Evolutionary conservation across 37 sponge, comb jelly and placozoan species (phyloP), one percentile per base, ranked within the genome.

Genomic region (Diacarnus erythraeanus): DNA sequence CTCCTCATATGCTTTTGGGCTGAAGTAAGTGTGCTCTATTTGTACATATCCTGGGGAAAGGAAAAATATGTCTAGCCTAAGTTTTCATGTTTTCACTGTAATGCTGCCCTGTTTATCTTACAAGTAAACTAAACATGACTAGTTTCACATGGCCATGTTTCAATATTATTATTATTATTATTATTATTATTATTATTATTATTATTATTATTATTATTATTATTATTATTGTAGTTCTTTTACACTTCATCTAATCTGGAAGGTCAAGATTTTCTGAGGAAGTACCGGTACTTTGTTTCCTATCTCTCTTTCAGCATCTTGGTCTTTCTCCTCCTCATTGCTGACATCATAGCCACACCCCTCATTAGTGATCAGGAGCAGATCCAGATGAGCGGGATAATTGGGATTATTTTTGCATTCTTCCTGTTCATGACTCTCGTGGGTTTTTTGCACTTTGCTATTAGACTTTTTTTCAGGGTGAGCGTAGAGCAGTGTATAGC

Each of bases 281-380:
- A 76, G 56, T 64, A 81, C 72, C 38, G 61, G 39, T 89, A 84
- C 57, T 84, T 80, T 5, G 36, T 80, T 27, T 31, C 69, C n/a
- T 80, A 79, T 38, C 18, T 80, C 15, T 22, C 74, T 18, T 89
- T 89, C 85, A 89, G 84, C 54, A 29, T 69, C 0, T 29, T 84
- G 17, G 90, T 89, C 8, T 84, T 80, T 31, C 70, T 84, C 41
- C 76, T 89, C 17, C 76, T 84, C 36, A 26, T 84, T 23, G 85
- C 85, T 27, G 85, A 84, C n/a, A 64, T 89, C 72, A 84, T 89
- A 76, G 85, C 90, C 64, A 89, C 90, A 74, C 81, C 85, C 56
- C 71, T 89, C 39, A 51, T 89, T n/a, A 76, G 59, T 12, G 85
- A 84, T n/a, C 84, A 69, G 27, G 90, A 82, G 40, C 75, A 77